Evolutionary conservation across 1,140 invertebrate genomes (phyloP).

Genomic region (Patella vulgata): DNA sequence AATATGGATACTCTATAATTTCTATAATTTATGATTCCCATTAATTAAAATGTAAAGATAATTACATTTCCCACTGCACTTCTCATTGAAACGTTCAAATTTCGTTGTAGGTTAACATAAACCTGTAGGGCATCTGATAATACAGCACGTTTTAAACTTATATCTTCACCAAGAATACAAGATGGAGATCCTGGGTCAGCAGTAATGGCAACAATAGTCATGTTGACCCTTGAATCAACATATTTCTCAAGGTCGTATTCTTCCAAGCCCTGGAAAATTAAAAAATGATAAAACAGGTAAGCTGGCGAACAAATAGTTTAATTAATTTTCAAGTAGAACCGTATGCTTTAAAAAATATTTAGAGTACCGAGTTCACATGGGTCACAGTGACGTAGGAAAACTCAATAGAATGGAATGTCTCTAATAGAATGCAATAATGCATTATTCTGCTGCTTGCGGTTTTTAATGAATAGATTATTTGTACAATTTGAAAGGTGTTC

Average conservation of each 20-base stretch:
- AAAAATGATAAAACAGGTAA: neutral
- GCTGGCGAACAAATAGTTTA: neutral
- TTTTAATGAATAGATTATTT: too few relatives aligned
- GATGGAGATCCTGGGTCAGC: conserved; percentile 37
- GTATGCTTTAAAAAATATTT: too few relatives aligned
- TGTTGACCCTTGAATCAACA: conserved; percentile 45
- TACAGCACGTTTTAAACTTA: conserved; percentile 41
- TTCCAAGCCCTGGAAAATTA: conserved; percentile 35
- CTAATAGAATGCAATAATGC: too few relatives aligned
- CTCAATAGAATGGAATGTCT: too few relatives aligned
- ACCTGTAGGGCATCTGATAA: conserved; percentile 42
- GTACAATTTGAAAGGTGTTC: too few relatives aligned
- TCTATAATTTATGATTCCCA: neutral
- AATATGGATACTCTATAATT: too few relatives aligned
- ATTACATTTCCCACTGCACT: conserved; percentile 6
- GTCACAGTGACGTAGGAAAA: too few relatives aligned
- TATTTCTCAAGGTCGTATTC: conserved; percentile 38
- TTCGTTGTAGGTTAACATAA: neutral
- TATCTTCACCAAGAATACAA: conserved; percentile 37
- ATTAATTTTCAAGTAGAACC: neutral
- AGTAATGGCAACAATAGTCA: conserved; percentile 49
- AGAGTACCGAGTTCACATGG: too few relatives aligned
- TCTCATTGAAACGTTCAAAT: conserved; percentile 2
- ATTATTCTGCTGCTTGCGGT: too few relatives aligned
- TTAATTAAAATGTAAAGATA: too few relatives aligned